Base-by-base conservation (phyloP, 2,797 vertebrate species). In the Takifugu rubripes region DNA sequence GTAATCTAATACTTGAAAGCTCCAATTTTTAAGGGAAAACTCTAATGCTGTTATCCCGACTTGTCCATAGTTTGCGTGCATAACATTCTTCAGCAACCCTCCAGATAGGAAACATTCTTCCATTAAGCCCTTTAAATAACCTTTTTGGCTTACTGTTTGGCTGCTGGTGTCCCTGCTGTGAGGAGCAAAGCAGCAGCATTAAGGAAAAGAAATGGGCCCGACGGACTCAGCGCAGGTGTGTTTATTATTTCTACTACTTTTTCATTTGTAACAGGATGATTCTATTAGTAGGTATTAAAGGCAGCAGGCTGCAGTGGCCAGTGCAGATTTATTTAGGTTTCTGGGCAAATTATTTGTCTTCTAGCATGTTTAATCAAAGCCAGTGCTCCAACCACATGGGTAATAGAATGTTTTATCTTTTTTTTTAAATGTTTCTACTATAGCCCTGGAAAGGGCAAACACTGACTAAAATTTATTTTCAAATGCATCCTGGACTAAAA, bases 121-220 rank as follows among this genome's bases (percentile, higher is more conserved):
- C 71, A 66, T 77, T 64, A 72, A 56, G 55, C 49, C 27, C 72
- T 61, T 27, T 46, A 70, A 52, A 52, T 56, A 42, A 47, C 3
- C 17, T 70, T 74, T 33, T 46, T 76, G 63, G 14, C 66, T 61
- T 56, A 57, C 60, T 27, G 56, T 71, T 76, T 67, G 59, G 49
- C 63, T 70, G 59, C 59, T 62, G 52, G 49, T 56, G 2, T 72
- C 49, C 63, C 70, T 70, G 70, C 75, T 75, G 67, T 55, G 71
- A 75, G 25, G 46, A 6, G 25, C 51, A 64, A 49, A 40, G 16
- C 36, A 59, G 54, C 55, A 60, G 46, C 5, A 55, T 44, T 36
- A 52, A 55, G 65, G 6, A 67, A 55, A 27, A 33, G 46, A 31
- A 16, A 17, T 17, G 1, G 15, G n/a, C n/a, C 15, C 6, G 43